A percentile compares a stretch with the other conserved stretches of the same genome.
phyloP scores from a whole-genome alignment of 2,113 vertebrate species.

The Periophthalmodon schlosseri region DNA sequence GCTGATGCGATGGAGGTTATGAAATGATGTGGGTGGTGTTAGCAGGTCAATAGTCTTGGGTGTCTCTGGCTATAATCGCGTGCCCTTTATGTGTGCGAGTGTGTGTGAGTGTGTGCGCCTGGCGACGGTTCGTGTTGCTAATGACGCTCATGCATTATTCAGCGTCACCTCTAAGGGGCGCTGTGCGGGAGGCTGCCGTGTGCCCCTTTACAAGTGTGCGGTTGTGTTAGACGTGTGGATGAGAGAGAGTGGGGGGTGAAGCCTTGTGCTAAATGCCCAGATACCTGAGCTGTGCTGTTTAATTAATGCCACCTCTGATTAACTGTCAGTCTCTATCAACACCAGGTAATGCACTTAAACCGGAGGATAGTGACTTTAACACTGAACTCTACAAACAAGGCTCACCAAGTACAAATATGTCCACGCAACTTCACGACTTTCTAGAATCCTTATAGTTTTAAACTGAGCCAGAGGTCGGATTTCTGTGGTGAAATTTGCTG shows the following conservation, averaged over 20 bases:
- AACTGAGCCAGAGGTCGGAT: too few relatives aligned
- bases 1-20: conserved; percentile 13
- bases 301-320: conserved; percentile 69
- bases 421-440: too few relatives aligned
- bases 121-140: conserved; percentile 77
- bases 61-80: conserved; percentile 61
- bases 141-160: conserved; percentile 75
- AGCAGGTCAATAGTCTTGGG: conserved; percentile 68
- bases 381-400: background rate
- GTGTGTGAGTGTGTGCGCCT: conserved; percentile 38
- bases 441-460: too few relatives aligned
- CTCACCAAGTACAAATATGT: too few relatives aligned
- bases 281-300: conserved; percentile 61
- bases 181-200: conserved; percentile 45
- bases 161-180: conserved; percentile 56
- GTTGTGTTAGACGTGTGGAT: background rate
- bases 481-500: too few relatives aligned
- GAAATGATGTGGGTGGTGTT: conserved; percentile 61
- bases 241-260: conserved; percentile 59
- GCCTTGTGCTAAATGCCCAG: conserved; percentile 67
- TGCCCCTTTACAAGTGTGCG: conserved; percentile 15
- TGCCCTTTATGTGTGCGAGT: conserved; percentile 43
- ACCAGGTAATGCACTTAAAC: conserved; percentile 59
- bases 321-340: conserved; percentile 69
- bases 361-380: conserved; percentile 25